phyloP scores from a whole-genome alignment of 2,797 vertebrate species.

The Smutsia temminckii region DNA sequence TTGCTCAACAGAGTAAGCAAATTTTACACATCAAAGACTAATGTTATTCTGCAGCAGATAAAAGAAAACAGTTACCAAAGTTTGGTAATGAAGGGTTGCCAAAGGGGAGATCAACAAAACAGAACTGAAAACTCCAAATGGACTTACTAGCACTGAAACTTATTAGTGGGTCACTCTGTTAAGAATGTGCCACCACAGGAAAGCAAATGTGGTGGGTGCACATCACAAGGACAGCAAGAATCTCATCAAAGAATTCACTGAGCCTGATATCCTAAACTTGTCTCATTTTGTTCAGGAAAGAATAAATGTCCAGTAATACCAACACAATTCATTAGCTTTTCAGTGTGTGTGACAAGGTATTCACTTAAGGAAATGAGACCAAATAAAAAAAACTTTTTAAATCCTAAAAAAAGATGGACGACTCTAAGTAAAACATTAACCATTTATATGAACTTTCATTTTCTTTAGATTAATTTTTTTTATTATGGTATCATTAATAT shows the following conservation, averaged over 20 bases:
- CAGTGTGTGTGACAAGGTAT: not conserved
- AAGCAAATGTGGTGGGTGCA: conserved; percentile 65
- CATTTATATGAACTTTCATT: too few relatives aligned
- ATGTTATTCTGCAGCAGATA: conserved; percentile 71
- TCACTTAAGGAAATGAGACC: not conserved
- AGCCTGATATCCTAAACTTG: conserved; percentile 57
- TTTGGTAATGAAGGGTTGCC: conserved; percentile 79
- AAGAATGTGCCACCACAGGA: conserved; percentile 74
- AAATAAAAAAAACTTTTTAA: not conserved
- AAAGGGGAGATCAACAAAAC: conserved; percentile 73
- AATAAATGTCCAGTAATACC: conserved; percentile 26
- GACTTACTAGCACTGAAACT: conserved; percentile 70
- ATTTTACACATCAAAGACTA: conserved; percentile 73
- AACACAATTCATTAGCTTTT: not conserved
- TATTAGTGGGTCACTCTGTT: conserved; percentile 73
- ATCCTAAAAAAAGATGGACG: too few relatives aligned
- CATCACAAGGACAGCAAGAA: conserved; percentile 66
- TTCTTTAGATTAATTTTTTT: too few relatives aligned
- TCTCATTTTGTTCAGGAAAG: conserved; percentile 16
- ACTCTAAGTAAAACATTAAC: too few relatives aligned
- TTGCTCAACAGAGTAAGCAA: conserved; percentile 57
- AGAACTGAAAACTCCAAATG: conserved; percentile 46
- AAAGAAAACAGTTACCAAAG: conserved; percentile 67
- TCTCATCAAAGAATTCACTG: conserved; percentile 72
- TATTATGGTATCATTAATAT: too few relatives aligned